A percentile compares a stretch with the other conserved stretches of the same genome.
These are phyloP conservation scores for Lymantria monacha DNA, from an alignment of 2,888 invertebrate species.

Conservation along the genomic window DNA sequence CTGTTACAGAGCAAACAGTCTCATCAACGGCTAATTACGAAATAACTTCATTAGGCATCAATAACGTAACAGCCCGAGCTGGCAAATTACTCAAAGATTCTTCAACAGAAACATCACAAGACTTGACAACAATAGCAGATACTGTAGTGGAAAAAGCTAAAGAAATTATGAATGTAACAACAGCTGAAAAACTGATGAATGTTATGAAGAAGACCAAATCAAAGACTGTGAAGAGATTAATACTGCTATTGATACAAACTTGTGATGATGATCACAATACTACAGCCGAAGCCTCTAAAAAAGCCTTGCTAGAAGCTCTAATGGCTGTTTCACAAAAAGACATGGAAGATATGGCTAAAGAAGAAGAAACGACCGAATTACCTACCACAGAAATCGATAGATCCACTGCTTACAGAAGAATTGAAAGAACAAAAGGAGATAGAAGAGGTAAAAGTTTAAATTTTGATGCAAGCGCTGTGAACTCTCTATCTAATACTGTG, in stretches of 20 bases:
- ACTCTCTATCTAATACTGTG: slow-evolving; percentile 63
- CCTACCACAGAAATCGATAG: slow-evolving; percentile 50
- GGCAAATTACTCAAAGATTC: slow-evolving; percentile 62
- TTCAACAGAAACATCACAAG: slow-evolving; percentile 80
- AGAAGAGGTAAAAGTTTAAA: slow-evolving; percentile 60
- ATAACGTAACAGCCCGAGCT: slow-evolving; percentile 51
- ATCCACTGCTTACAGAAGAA: slow-evolving; percentile 51
- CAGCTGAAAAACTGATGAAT: slow-evolving; percentile 87
- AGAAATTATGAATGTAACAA: slow-evolving; percentile 88
- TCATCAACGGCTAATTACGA: slow-evolving; percentile 57
- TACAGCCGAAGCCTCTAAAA: slow-evolving; percentile 87
- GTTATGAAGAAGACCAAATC: slow-evolving; percentile 92
- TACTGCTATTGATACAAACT: slow-evolving; percentile 89
- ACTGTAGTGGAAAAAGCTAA: slow-evolving; percentile 87
- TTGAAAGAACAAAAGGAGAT: slow-evolving; percentile 45
- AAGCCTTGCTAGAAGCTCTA: slow-evolving; percentile 85
- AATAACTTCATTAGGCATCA: slow-evolving; percentile 44
- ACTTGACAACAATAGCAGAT: slow-evolving; percentile 84
- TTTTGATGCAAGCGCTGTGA: slow-evolving; percentile 63
- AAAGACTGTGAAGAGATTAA: slow-evolving; percentile 87
- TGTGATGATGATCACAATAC: slow-evolving; percentile 88
- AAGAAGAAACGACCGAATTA: slow-evolving; percentile 50
- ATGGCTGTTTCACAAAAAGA: slow-evolving; percentile 84
- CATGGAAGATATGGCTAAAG: slow-evolving; percentile 74
- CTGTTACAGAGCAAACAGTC: slow-evolving; percentile 54